phyloP scores from a whole-genome alignment of 1,140 invertebrate species.

The Cephus cinctus region DNA sequence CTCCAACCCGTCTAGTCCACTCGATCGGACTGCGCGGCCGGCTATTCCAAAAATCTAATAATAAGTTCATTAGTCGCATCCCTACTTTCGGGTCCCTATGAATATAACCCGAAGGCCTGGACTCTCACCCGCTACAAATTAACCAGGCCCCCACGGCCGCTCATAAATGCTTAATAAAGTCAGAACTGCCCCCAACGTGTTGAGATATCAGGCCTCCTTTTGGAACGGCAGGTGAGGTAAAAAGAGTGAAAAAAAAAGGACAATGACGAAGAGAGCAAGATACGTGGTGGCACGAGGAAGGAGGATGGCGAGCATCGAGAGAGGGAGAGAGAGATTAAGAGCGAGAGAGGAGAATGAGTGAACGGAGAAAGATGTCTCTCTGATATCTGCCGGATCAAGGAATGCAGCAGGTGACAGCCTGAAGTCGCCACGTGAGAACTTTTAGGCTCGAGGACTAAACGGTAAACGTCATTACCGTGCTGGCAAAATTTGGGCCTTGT shows the following conservation, averaged over 20 bases:
- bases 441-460: too few relatives aligned
- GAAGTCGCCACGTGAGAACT: too few relatives aligned
- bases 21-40: slow-evolving; percentile 5
- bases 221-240: neutral
- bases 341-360: slow-evolving; percentile 1
- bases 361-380: slow-evolving; percentile 8
- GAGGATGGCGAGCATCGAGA: slow-evolving; percentile 4
- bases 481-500: too few relatives aligned
- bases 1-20: neutral
- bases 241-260: slow-evolving; percentile 6
- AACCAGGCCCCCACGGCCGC: slow-evolving; percentile 17
- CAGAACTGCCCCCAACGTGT: slow-evolving; percentile 15
- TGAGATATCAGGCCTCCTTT: neutral
- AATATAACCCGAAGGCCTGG: neutral
- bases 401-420: slow-evolving; percentile 22
- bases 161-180: slow-evolving; percentile 25
- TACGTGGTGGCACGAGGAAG: too few relatives aligned
- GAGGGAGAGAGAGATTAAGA: neutral
- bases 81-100: neutral
- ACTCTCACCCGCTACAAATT: slow-evolving; percentile 21
- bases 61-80: slow-evolving; percentile 34
- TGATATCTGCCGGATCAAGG: slow-evolving; percentile 30
- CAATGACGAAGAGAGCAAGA: too few relatives aligned
- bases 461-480: too few relatives aligned
- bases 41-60: slow-evolving; percentile 37